Conservation (phyloP, 2,888 invertebrate genomes). For the Keiferia lycopersicella region DNA sequence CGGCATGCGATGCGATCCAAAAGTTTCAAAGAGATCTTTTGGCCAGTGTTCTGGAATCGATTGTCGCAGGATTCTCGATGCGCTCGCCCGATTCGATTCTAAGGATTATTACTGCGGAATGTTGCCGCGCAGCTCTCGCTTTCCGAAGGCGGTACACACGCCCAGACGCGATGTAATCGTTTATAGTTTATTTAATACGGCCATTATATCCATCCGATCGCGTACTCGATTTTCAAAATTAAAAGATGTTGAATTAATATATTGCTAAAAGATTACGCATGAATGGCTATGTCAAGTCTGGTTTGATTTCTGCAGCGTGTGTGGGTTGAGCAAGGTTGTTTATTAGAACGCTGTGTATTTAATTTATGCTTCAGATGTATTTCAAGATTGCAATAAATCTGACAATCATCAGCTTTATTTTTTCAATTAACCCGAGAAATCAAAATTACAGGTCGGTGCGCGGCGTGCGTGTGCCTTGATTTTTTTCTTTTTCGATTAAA, state of each 20-base stretch:
- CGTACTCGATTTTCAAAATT: slow-evolving; percentile 37
- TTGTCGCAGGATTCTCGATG: slow-evolving; percentile 54
- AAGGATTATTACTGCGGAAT: slow-evolving; percentile 74
- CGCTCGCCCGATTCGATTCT: slow-evolving; percentile 50
- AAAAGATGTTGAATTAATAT: slow-evolving; percentile 30
- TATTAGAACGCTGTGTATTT: not conserved
- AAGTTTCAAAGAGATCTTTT: slow-evolving; percentile 19
- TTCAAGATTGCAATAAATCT: slow-evolving; percentile 25
- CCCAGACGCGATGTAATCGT: slow-evolving; percentile 50
- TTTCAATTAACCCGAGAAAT: slow-evolving; percentile 53
- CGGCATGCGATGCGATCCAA: not conserved
- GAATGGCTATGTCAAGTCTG: slow-evolving; percentile 9
- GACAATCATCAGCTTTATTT: slow-evolving; percentile 41
- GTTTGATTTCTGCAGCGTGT: not conserved
- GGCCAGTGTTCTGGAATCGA: slow-evolving; percentile 42
- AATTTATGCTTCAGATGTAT: not conserved
- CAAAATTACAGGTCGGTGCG: slow-evolving; percentile 53
- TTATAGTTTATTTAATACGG: slow-evolving; percentile 61
- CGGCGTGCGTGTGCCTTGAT: slow-evolving; percentile 30
- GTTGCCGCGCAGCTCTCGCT: slow-evolving; percentile 71
- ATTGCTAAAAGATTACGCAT: slow-evolving; percentile 16
- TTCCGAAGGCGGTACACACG: slow-evolving; percentile 41
- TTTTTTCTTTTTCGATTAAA: slow-evolving; percentile 32
- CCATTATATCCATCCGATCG: slow-evolving; percentile 42
- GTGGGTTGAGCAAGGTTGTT: not conserved